Evolutionary conservation across 1,140 invertebrate genomes (phyloP).

Genomic region (Solen grandis): DNA sequence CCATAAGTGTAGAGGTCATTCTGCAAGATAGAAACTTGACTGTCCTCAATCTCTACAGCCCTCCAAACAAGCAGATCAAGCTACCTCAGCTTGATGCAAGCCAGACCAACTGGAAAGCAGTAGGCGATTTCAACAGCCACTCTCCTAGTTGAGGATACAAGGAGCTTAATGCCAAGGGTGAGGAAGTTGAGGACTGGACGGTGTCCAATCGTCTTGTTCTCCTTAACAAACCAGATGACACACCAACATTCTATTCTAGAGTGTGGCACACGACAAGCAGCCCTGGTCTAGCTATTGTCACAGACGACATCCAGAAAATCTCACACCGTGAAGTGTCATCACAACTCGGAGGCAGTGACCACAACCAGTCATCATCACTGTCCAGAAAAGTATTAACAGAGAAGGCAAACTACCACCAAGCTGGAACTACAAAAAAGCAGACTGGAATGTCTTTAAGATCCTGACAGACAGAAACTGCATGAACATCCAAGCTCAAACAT

Average conservation of each 20-base stretch:
- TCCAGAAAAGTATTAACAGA: slow-evolving; percentile 13
- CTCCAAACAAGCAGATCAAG: slow-evolving; percentile 33
- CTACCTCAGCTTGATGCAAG: neutral
- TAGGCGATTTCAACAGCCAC: slow-evolving; percentile 37
- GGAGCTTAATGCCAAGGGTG: slow-evolving; percentile 38
- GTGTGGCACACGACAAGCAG: slow-evolving; percentile 42
- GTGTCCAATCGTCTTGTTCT: slow-evolving; percentile 16
- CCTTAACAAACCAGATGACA: slow-evolving; percentile 52
- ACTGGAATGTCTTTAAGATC: neutral
- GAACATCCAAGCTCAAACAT: neutral
- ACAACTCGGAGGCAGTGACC: slow-evolving; percentile 40
- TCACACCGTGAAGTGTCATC: slow-evolving; percentile 1
- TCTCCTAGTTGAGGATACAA: slow-evolving; percentile 51
- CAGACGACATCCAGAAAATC: slow-evolving; percentile 43
- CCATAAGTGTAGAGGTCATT: slow-evolving; percentile 6
- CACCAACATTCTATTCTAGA: slow-evolving; percentile 39
- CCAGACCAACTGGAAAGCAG: slow-evolving; percentile 14
- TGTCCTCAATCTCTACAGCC: slow-evolving; percentile 43
- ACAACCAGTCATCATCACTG: slow-evolving; percentile 36
- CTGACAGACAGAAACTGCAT: neutral
- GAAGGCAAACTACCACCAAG: slow-evolving; percentile 19
- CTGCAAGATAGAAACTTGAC: slow-evolving; percentile 13
- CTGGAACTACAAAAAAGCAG: slow-evolving; percentile 20
- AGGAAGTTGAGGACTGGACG: slow-evolving; percentile 51
- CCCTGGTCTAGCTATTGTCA: slow-evolving; percentile 52